Evolutionary conservation across 2,113 vertebrate species (phyloP).

Genomic region (Bujurquina vittata): DNA sequence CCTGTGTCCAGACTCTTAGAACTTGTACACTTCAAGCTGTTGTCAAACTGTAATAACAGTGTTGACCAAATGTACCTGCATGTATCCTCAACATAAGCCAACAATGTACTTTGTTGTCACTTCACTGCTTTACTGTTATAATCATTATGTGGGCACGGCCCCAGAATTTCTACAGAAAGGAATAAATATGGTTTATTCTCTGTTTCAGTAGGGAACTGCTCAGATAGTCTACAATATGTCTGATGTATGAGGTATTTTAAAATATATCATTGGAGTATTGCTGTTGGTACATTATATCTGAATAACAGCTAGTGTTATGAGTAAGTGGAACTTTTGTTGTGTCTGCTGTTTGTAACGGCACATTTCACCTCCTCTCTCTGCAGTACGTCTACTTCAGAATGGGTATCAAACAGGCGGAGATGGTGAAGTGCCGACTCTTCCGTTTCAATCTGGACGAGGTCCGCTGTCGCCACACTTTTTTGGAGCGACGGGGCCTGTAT

Average conservation of each 20-base stretch:
- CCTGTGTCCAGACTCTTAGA: not conserved
- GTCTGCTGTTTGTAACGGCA: not conserved
- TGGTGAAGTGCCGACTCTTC: conserved; percentile 84
- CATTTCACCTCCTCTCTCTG: conserved; percentile 17
- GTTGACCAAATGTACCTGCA: not conserved
- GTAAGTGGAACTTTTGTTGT: not conserved
- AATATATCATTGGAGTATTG: not conserved
- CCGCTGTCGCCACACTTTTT: conserved; percentile 85
- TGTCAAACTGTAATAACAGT: not conserved
- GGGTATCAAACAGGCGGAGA: conserved; percentile 87
- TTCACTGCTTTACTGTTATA: not conserved
- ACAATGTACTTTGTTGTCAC: not conserved
- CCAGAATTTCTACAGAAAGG: not conserved
- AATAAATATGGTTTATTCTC: not conserved
- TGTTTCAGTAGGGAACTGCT: not conserved
- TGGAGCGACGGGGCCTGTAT: conserved; percentile 91
- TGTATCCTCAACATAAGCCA: not conserved
- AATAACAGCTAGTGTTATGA: not conserved
- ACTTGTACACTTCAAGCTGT: not conserved
- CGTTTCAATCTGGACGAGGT: conserved; percentile 80
- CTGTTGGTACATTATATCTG: not conserved
- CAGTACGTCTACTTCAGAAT: conserved; percentile 96
- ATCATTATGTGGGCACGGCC: not conserved
- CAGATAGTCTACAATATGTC: not conserved
- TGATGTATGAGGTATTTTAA: not conserved